These are phyloP conservation scores for Apodemus agrarius DNA, from an alignment of 2,797 vertebrate species.

Conservation along the genomic window DNA sequence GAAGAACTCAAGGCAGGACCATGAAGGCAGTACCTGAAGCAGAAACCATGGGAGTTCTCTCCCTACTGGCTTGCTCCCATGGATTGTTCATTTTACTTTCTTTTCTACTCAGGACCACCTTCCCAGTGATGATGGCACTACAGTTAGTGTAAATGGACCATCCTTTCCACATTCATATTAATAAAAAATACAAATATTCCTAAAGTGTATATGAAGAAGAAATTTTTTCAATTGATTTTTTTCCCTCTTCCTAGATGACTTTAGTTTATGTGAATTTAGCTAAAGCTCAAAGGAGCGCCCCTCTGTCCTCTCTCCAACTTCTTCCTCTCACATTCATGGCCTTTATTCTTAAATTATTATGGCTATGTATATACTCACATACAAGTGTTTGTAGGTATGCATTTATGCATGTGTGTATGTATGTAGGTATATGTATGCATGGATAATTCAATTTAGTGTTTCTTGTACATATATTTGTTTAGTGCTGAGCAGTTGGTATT, in stretches of 20 bases:
- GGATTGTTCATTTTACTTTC: not conserved
- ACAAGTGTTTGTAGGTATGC: not conserved
- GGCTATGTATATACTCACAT: not conserved
- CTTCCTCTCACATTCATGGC: not conserved
- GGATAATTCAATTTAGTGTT: not conserved
- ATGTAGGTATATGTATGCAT: not conserved
- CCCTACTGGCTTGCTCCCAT: not conserved
- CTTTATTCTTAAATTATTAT: not conserved
- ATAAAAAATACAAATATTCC: not conserved
- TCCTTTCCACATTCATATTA: not conserved
- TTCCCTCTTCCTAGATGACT: not conserved
- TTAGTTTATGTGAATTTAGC: not conserved
- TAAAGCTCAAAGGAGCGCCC: too few relatives aligned
- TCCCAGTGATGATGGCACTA: not conserved
- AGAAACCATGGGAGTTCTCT: not conserved
- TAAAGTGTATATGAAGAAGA: not conserved
- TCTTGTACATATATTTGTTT: not conserved
- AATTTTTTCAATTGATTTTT: not conserved
- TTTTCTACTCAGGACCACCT: not conserved
- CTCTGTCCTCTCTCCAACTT: not conserved
- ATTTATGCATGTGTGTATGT: not conserved
- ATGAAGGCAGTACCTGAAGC: not conserved
- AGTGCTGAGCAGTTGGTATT: not conserved
- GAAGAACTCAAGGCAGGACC: too few relatives aligned
- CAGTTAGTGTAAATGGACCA: not conserved